Base-by-base conservation (phyloP, 2,797 vertebrate genomes). In the Ispidina picta region DNA sequence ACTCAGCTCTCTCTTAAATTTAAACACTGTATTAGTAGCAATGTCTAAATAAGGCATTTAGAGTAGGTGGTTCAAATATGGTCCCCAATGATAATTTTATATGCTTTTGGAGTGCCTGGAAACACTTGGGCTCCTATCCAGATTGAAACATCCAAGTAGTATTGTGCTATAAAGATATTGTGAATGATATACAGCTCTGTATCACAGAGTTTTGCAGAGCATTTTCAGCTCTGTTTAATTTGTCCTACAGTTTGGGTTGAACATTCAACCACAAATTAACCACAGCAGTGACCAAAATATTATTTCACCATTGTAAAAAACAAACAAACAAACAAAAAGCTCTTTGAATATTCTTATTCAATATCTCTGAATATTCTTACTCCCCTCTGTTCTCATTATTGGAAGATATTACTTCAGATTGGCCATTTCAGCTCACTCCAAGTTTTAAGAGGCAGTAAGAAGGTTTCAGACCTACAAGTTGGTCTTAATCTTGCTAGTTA, bases 1-100 rank as follows among this genome's bases (percentile, higher is more conserved):
- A 65, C 76, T 91, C 70, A 86, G 83, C 46, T 83, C 54, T 44
- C 28, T 86, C 87, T 88, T 86, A 78, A 88, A 86, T 93, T 92
- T 86, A 90, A 92, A 83, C 25, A 29, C 43, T 44, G 8, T 69
- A 89, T 95, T 91, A 92, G 89, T 59, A 83, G 31, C 77, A 86
- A 81, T 63, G 73, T 31, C 91, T 89, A 96, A 92, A 96, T 93
- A 44, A 92, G 79, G 28, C 66, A 75, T 87, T 75, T 83, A 59
- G 66, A 89, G 88, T 96, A 91, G 88, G 88, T 88, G 83, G 85
- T 69, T 92, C 92, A 92, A 94, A 94, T 89, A 89, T 78, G 80
- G 76, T 88, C 64, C 51, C 76, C 0, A 0, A 81, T 77, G 82
- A 86, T 86, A 78, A 92, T 83, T 94, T 88, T 76, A 46, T 87